Conservation (phyloP, 37 sponge, comb jelly and placozoan genomes). For the Dysidea cf. avara region DNA sequence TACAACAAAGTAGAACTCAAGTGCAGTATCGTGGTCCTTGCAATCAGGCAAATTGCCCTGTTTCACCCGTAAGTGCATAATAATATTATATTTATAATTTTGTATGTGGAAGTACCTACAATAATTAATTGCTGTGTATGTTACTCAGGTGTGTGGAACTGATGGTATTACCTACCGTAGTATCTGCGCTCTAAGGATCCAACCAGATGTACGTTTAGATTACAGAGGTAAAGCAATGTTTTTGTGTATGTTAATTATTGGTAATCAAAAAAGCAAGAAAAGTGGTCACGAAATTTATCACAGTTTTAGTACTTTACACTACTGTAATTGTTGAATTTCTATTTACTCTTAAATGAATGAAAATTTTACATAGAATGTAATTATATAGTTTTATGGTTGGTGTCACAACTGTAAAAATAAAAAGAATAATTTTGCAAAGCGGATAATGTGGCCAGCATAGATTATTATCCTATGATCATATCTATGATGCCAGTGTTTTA, state of each 20-base stretch:
- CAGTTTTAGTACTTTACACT: no score
- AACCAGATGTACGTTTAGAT: slow-evolving; percentile 35
- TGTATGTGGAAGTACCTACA: neutral
- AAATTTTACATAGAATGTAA: no score
- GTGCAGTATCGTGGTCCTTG: slow-evolving; percentile 26
- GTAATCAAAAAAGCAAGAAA: no score
- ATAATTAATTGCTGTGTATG: neutral
- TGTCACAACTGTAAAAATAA: no score
- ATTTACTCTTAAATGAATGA: no score
- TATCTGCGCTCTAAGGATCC: slow-evolving; percentile 34
- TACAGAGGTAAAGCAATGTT: slow-evolving; percentile 24
- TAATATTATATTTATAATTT: neutral
- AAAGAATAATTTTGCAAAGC: no score
- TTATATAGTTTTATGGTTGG: no score
- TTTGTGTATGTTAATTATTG: slow-evolving; percentile 28
- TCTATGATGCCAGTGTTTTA: no score
- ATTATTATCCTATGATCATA: no score
- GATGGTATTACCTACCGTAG: slow-evolving; percentile 50
- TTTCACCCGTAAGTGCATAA: slow-evolving; percentile 33
- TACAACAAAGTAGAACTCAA: slow-evolving; percentile 27
- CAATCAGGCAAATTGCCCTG: slow-evolving; percentile 17
- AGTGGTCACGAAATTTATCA: no score
- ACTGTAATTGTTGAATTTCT: no score
- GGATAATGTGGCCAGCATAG: no score
- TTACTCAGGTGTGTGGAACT: slow-evolving; percentile 48